A percentile compares a stretch with the other conserved stretches of the same genome.
phyloP scores from a whole-genome alignment of 1,140 invertebrate genomes.

The Musca domestica region DNA sequence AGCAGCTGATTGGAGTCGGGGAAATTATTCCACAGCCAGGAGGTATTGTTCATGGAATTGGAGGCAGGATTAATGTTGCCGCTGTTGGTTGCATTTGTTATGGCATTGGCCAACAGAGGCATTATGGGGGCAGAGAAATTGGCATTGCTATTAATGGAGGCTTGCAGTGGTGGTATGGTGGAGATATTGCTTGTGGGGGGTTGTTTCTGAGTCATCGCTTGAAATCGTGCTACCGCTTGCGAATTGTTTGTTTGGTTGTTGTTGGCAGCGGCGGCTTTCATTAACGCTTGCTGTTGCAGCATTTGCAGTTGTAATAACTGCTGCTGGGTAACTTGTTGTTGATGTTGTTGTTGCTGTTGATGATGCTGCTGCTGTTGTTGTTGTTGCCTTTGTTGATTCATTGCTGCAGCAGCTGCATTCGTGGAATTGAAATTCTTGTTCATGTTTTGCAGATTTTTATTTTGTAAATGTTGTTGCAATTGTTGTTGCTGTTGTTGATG shows the following conservation, averaged over 20 bases:
- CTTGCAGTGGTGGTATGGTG: conserved; percentile 25
- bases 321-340: conserved; percentile 23
- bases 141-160: conserved; percentile 6
- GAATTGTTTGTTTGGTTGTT: neutral
- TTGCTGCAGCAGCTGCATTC: too few species aligned
- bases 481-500: too few species aligned
- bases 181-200: conserved; percentile 18
- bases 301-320: conserved; percentile 24
- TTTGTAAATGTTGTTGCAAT: conserved; percentile 23
- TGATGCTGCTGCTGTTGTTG: conserved; percentile 17
- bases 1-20: conserved; percentile 45
- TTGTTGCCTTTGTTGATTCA: conserved; percentile 21
- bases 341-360: conserved; percentile 19
- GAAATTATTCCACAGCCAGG: conserved; percentile 51
- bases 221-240: conserved; percentile 19
- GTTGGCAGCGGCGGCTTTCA: neutral
- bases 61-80: conserved; percentile 11
- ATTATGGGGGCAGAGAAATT: conserved; percentile 24
- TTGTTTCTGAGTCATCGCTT: conserved; percentile 30
- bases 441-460: neutral
- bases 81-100: conserved; percentile 23
- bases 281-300: conserved; percentile 26
- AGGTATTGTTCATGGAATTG: conserved; percentile 33
- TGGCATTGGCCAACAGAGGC: conserved; percentile 25
- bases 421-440: neutral